phyloP scores from a whole-genome alignment of 2,888 invertebrate genomes.

The Synanthedon andrenaeformis region DNA sequence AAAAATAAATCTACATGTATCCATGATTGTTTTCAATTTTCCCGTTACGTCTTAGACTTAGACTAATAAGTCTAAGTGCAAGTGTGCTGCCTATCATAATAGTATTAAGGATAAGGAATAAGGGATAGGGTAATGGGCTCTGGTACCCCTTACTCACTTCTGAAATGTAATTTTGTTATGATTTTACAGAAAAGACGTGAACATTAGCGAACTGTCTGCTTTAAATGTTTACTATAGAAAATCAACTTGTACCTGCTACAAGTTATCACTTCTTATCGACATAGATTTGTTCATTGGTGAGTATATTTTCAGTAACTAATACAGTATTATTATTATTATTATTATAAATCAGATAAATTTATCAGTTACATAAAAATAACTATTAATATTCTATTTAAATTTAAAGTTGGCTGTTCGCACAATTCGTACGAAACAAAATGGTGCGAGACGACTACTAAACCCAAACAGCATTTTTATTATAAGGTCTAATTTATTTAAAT shows the following conservation, averaged over 20 bases:
- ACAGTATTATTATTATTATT: not conserved
- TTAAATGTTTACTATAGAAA: constrained; percentile 44
- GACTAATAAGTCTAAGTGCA: too few relatives aligned
- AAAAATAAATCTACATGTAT: not conserved
- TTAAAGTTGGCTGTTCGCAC: not conserved
- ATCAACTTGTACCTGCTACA: constrained; percentile 48
- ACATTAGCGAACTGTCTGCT: constrained; percentile 27
- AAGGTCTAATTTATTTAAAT: too few relatives aligned
- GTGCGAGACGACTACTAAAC: too few relatives aligned
- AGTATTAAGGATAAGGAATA: too few relatives aligned
- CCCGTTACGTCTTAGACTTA: too few relatives aligned
- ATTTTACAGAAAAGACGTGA: constrained; percentile 24
- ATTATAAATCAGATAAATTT: not conserved
- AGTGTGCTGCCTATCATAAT: too few relatives aligned
- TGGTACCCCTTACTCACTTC: too few relatives aligned
- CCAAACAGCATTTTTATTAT: too few relatives aligned
- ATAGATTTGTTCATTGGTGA: constrained; percentile 45
- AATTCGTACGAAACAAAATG: too few relatives aligned
- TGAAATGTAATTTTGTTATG: not conserved
- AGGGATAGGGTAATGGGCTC: too few relatives aligned
- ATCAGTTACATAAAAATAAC: not conserved
- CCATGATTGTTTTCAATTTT: not conserved
- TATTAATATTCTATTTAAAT: not conserved
- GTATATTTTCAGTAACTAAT: constrained; percentile 3
- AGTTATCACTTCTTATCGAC: constrained; percentile 37